A percentile compares a stretch with the other conserved stretches of the same genome.
Conservation (phyloP, 2,888 invertebrate species). For the Aphrophora alni region DNA sequence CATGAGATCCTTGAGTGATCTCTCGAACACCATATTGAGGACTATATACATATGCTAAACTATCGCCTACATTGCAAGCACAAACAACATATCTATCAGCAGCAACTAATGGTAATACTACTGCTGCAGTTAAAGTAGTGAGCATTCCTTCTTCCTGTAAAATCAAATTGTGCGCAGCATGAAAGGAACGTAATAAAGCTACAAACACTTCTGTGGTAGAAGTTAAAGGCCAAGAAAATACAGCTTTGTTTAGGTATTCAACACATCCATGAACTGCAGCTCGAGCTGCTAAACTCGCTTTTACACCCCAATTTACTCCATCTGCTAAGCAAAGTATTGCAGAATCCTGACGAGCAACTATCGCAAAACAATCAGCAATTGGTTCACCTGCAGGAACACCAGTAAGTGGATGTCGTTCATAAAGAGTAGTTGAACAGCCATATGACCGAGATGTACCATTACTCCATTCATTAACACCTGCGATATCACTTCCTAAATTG, state of each 20-base stretch:
- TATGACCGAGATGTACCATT: slow-evolving; percentile 45
- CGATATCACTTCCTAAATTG: slow-evolving; percentile 52
- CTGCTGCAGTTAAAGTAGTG: slow-evolving; percentile 83
- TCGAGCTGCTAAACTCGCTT: slow-evolving; percentile 81
- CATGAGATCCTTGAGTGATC: slow-evolving; percentile 83
- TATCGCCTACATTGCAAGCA: slow-evolving; percentile 89
- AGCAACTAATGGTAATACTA: slow-evolving; percentile 67
- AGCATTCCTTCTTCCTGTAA: slow-evolving; percentile 81
- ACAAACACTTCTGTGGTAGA: slow-evolving; percentile 73
- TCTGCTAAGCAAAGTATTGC: slow-evolving; percentile 83
- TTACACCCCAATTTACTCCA: slow-evolving; percentile 93
- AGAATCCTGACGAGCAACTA: slow-evolving; percentile 74
- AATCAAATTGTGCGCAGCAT: slow-evolving; percentile 85
- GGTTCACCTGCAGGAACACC: slow-evolving; percentile 76
- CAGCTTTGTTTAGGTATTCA: slow-evolving; percentile 78
- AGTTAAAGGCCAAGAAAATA: slow-evolving; percentile 58
- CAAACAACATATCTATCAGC: slow-evolving; percentile 72
- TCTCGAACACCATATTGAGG: slow-evolving; percentile 82
- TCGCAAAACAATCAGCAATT: slow-evolving; percentile 86
- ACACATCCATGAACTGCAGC: slow-evolving; percentile 86
- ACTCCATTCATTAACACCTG: slow-evolving; percentile 65
- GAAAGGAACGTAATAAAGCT: slow-evolving; percentile 77
- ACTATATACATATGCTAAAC: slow-evolving; percentile 84
- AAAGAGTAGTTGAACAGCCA: slow-evolving; percentile 67
- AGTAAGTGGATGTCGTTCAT: slow-evolving; percentile 82